Evolutionary conservation across 2,113 vertebrate genomes (phyloP).

Genomic region (Pica pica): DNA sequence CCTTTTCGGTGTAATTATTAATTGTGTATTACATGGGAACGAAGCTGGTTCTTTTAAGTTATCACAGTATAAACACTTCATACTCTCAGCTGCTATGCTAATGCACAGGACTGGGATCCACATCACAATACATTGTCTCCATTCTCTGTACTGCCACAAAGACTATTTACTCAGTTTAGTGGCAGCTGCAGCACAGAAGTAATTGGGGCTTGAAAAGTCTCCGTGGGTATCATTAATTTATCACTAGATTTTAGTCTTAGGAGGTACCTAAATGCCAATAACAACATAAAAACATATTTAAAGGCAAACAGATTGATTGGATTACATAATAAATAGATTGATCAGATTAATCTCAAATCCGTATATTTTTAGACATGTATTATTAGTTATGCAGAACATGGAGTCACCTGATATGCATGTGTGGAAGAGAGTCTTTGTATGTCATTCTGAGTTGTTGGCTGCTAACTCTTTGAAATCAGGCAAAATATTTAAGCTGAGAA

Average conservation of each 20-base stretch:
- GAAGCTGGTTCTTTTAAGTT: neutral
- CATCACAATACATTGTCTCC: neutral
- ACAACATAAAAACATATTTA: neutral
- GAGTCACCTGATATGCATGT: neutral
- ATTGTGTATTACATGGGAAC: neutral
- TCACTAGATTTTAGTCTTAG: neutral
- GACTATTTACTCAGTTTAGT: neutral
- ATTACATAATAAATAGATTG: neutral
- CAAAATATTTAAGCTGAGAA: neutral
- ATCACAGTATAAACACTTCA: neutral
- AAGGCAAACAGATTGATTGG: neutral
- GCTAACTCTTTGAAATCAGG: neutral
- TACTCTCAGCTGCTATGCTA: neutral
- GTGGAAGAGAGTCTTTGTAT: neutral
- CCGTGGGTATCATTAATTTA: constrained; percentile 9
- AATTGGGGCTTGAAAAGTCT: neutral
- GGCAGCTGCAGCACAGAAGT: neutral
- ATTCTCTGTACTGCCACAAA: neutral
- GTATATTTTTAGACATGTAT: neutral
- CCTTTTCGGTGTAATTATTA: constrained; percentile 27
- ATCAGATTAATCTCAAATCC: neutral
- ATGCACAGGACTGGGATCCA: neutral
- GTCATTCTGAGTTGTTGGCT: neutral
- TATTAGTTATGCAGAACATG: neutral
- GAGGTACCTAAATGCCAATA: neutral